These are phyloP conservation scores for Corythaeola cristata DNA, from an alignment of 2,113 vertebrate genomes.

Conservation along the genomic window DNA sequence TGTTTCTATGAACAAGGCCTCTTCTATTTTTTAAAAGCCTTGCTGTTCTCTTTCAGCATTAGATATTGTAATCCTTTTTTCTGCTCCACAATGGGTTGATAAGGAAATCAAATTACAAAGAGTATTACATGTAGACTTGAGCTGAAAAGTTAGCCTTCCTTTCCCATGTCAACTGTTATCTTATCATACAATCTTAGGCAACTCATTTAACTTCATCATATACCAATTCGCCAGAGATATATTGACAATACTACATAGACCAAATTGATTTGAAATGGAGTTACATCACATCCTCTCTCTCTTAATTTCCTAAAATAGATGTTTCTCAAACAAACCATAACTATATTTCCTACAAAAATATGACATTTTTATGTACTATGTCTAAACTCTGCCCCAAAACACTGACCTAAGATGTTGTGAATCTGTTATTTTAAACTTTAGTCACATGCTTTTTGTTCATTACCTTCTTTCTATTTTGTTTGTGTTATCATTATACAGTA, in stretches of 20 bases:
- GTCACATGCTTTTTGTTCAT: accelerated
- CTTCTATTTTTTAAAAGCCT: neutral
- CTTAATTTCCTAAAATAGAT: neutral
- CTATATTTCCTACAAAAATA: neutral
- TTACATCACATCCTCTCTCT: neutral
- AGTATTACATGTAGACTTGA: neutral
- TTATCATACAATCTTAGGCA: neutral
- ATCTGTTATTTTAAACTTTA: neutral
- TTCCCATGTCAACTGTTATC: neutral
- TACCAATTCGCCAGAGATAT: neutral
- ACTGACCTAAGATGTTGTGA: neutral
- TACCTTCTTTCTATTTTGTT: neutral
- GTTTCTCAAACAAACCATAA: neutral
- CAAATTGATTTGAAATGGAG: neutral
- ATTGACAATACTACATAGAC: neutral
- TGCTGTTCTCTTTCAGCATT: neutral
- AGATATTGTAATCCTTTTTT: neutral
- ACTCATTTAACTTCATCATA: neutral
- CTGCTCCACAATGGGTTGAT: neutral
- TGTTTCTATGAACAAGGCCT: neutral
- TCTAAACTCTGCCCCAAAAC: neutral
- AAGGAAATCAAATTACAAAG: neutral
- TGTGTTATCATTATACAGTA: neutral
- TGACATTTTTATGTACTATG: neutral
- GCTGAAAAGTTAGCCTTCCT: accelerated